Conservation (phyloP, 37 sponge, comb jelly and placozoan species). For the Chondrilla cf. caribensis region DNA sequence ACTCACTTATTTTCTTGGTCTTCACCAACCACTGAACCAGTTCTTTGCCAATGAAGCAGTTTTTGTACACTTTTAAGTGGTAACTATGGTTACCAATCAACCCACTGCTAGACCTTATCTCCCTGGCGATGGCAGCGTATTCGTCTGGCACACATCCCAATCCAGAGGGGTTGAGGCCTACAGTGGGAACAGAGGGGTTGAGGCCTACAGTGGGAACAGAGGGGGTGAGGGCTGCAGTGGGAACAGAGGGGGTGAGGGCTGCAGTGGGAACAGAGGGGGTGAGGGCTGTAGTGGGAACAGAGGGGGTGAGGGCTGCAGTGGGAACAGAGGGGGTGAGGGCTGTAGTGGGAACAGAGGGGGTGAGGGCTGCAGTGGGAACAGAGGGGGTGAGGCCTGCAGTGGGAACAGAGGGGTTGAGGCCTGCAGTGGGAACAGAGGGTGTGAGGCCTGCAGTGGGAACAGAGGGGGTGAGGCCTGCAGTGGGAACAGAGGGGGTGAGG, state of each 20-base stretch:
- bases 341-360: too few relatives aligned
- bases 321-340: neutral
- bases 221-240: neutral
- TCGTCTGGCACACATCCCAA: slow-evolving; percentile 71
- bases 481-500: too few relatives aligned
- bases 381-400: too few relatives aligned
- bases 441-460: too few relatives aligned
- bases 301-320: neutral
- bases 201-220: neutral
- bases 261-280: neutral
- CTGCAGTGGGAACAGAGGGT: too few relatives aligned
- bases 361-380: too few relatives aligned
- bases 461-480: too few relatives aligned
- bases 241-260: neutral
- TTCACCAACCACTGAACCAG: slow-evolving; percentile 78
- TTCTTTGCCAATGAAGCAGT: slow-evolving; percentile 73
- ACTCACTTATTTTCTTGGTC: slow-evolving; percentile 41
- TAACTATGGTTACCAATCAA: slow-evolving; percentile 66
- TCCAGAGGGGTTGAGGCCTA: neutral
- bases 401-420: too few relatives aligned
- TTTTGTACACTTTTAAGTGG: slow-evolving; percentile 67
- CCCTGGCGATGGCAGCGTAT: slow-evolving; percentile 64
- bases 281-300: neutral
- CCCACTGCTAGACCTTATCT: slow-evolving; percentile 67
- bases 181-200: neutral